phyloP scores from a whole-genome alignment of 2,797 vertebrate species.

The Pitangus sulphuratus region DNA sequence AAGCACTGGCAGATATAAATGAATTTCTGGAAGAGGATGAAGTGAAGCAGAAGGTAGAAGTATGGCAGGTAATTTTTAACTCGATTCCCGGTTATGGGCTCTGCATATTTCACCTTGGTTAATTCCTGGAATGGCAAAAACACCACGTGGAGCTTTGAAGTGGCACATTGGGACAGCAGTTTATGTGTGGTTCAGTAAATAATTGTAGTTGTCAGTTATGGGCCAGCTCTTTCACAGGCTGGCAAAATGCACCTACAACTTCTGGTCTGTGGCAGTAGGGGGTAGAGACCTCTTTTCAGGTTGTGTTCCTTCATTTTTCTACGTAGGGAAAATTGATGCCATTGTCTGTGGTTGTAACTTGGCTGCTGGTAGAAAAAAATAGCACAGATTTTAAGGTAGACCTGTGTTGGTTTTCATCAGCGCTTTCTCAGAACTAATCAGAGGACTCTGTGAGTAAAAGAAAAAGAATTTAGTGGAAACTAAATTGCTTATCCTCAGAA shows the following conservation, averaged over 20 bases:
- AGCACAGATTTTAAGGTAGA: neutral
- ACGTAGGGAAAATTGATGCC: neutral
- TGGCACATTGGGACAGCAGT: neutral
- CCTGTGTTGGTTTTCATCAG: neutral
- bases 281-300: neutral
- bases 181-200: neutral
- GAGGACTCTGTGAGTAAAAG: neutral
- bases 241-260: neutral
- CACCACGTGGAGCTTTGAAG: neutral
- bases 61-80: slow-evolving; percentile 89
- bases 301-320: neutral
- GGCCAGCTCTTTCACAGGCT: neutral
- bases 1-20: slow-evolving; percentile 84
- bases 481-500: neutral
- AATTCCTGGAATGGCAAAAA: neutral
- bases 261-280: neutral
- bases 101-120: neutral
- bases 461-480: slow-evolving; percentile 1
- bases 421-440: neutral
- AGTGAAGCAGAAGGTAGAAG: slow-evolving; percentile 81
- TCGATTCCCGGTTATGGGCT: neutral
- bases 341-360: neutral
- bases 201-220: neutral
- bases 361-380: neutral
- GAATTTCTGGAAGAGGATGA: slow-evolving; percentile 83